Conservation (phyloP, 2,888 invertebrate species). For the Harmothoe impar region DNA sequence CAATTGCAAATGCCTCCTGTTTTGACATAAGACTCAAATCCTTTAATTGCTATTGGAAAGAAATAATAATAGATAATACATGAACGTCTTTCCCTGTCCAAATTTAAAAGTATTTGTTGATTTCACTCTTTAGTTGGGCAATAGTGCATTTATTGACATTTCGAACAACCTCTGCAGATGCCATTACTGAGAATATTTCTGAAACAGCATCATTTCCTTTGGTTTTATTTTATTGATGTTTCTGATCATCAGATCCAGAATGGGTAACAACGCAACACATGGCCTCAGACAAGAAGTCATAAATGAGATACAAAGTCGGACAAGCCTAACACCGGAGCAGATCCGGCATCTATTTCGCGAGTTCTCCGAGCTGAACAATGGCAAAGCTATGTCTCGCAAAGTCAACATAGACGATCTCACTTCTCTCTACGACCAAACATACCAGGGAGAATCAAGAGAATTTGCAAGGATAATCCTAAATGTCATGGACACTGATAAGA, state of each 20-base stretch:
- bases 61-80: too few relatives aligned
- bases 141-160: too few relatives aligned
- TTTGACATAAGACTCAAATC: too few relatives aligned
- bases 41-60: too few relatives aligned
- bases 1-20: too few relatives aligned
- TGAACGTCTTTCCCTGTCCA: too few relatives aligned
- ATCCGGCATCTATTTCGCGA: neutral
- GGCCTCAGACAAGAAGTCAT: conserved; percentile 26
- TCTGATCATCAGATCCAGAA: neutral
- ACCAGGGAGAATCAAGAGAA: neutral
- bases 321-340: neutral
- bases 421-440: neutral
- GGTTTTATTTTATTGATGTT: too few relatives aligned
- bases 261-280: conserved; percentile 32
- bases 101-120: too few relatives aligned
- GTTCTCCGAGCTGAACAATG: neutral
- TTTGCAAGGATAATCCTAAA: neutral
- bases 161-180: too few relatives aligned
- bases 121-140: too few relatives aligned
- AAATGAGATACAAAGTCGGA: neutral
- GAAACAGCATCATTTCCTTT: too few relatives aligned
- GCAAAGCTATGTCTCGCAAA: neutral
- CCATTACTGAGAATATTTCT: too few relatives aligned
- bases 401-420: neutral
- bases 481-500: conserved; percentile 13